Base-by-base conservation (phyloP, 2,888 invertebrate genomes). In the Saturnia japonica region DNA sequence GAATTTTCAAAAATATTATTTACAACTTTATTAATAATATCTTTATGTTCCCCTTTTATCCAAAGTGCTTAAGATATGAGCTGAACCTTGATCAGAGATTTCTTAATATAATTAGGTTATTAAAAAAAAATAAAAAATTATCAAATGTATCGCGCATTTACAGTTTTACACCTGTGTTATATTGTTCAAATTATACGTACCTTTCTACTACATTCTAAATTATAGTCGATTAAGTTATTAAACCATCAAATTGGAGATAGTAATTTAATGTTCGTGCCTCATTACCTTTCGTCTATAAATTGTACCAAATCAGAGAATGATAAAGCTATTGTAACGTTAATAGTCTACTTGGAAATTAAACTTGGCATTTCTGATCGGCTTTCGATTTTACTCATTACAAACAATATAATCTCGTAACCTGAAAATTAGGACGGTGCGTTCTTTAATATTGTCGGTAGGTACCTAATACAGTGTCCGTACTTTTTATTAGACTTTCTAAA, bases 311-410 rank as follows among this genome's bases (percentile, higher is more conserved):
- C 72, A 74, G 78, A 73, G 74, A 60, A 25, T 28, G 25, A 72
- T 74, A 75, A 74, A 70, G 70, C 68, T 45, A 47, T 51, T 69
- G 60, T 51, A 67, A 67, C 34, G 71, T 70, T 68, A 67, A 62
- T 70, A 62, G 47, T 43, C 34, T 64, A 68, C 68, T 12, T 51
- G 57, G 54, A 72, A 75, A 70, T 74, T 72, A 71, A 43, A 47
- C 70, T 74, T 72, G 72, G 57, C 28, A 28, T 60, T 74, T 76
- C 73, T 82, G 81, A 76, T 78, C 80, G 81, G 81, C 86, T 88
- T 88, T 88, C 86, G 83, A 82, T 88, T 86, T 85, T 43, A 79
- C 75, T 81, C 75, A 77, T 80, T 80, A 82, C 73, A 72, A n/a
- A 74, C 75, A 73, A 72, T 73, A 75, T 75, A 54, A 72, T 71